Evolutionary conservation across 2,797 vertebrate species (phyloP).

Genomic region (Phrynocephalus guinanensis): DNA sequence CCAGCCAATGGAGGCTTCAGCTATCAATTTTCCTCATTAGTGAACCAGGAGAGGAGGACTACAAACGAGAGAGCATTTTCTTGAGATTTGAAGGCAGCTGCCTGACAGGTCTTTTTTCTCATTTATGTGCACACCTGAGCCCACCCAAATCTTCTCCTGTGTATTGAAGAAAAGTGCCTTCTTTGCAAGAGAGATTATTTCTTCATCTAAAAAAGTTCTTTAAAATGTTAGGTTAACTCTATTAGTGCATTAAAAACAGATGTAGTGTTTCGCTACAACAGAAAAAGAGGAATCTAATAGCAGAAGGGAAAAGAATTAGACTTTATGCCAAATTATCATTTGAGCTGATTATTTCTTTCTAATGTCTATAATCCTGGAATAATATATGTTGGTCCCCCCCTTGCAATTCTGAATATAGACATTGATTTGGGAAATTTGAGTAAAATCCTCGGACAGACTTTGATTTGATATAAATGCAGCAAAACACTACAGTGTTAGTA

Average conservation of each 20-base stretch:
- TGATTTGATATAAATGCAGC: conserved; percentile 69
- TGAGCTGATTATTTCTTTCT: background rate
- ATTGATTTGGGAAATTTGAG: background rate
- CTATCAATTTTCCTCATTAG: background rate
- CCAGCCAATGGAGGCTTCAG: conserved; percentile 19
- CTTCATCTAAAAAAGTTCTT: conserved; percentile 60
- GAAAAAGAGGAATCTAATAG: background rate
- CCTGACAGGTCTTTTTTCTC: conserved; percentile 41
- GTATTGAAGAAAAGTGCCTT: conserved; percentile 28
- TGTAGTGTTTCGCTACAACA: conserved; percentile 79
- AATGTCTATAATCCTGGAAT: background rate
- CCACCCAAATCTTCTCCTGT: conserved; percentile 31
- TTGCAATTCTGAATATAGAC: background rate
- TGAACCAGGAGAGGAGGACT: background rate
- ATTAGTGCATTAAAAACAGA: conserved; percentile 48
- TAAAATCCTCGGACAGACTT: conserved; percentile 9
- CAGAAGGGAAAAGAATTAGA: conserved; percentile 30
- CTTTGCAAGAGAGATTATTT: conserved; percentile 16
- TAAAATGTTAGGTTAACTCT: conserved; percentile 52
- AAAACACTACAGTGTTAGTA: conserved; percentile 79
- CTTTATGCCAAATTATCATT: background rate
- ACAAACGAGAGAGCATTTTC: conserved; percentile 9
- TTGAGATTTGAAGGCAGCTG: conserved; percentile 18
- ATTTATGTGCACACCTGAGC: conserved; percentile 41
- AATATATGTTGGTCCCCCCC: background rate